A percentile compares a stretch with the other conserved stretches of the same genome.
These are phyloP conservation scores for Teleiodes luculella DNA, from an alignment of 2,888 invertebrate genomes.

Conservation along the genomic window DNA sequence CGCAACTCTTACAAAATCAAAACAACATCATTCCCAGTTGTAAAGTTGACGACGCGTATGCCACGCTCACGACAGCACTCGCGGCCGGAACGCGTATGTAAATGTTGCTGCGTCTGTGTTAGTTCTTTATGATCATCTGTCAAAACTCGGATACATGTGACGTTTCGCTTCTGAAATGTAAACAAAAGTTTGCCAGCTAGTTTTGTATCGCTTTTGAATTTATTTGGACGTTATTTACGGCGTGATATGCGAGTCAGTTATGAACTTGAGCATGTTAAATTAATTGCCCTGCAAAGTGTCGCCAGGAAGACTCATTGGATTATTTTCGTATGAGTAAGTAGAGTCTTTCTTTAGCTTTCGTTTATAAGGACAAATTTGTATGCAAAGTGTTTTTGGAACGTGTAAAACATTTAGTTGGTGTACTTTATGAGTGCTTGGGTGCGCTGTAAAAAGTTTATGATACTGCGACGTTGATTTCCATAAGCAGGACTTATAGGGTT, in stretches of 20 bases:
- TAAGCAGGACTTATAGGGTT: slow-evolving; percentile 24
- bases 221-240: slow-evolving; percentile 65
- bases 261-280: slow-evolving; percentile 69
- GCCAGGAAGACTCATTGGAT: slow-evolving; percentile 55
- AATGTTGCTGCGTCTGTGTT: slow-evolving; percentile 67
- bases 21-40: slow-evolving; percentile 26
- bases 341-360: slow-evolving; percentile 21
- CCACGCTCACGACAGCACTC: slow-evolving; percentile 33
- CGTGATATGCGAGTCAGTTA: slow-evolving; percentile 57
- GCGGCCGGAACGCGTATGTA: slow-evolving; percentile 55
- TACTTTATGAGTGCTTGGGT: slow-evolving; percentile 41
- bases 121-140: slow-evolving; percentile 72
- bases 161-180: slow-evolving; percentile 73
- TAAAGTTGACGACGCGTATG: slow-evolving; percentile 35
- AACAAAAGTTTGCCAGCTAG: slow-evolving; percentile 64
- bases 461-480: slow-evolving; percentile 37
- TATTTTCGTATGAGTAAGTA: slow-evolving; percentile 71
- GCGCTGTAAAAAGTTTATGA: slow-evolving; percentile 43
- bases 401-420: slow-evolving; percentile 31
- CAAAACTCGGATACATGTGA: slow-evolving; percentile 74
- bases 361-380: slow-evolving; percentile 41
- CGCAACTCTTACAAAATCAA: slow-evolving; percentile 62
- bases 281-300: slow-evolving; percentile 64
- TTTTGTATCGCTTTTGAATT: slow-evolving; percentile 33
- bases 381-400: slow-evolving; percentile 37